Evolutionary conservation across 2,113 vertebrate species (phyloP), one percentile per base, ranked within the genome.

Genomic region (Labrus mixtus): DNA sequence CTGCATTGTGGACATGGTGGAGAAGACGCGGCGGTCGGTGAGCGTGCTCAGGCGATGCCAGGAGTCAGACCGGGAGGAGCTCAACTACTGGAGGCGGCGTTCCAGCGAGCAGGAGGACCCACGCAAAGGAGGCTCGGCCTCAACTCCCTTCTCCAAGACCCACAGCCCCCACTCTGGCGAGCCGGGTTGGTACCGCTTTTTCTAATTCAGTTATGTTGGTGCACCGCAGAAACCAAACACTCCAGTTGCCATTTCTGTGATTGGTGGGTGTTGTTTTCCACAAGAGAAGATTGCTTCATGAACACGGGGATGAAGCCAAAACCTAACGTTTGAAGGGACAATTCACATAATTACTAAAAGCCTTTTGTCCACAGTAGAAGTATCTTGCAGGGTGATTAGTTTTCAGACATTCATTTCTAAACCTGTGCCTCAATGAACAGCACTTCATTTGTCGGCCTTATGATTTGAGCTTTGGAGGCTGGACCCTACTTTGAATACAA

Each of bases 1-100:
- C 82, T 99, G 97, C 87, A 99, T 99, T 59, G 98, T 99, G 94
- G 98, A 99, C 93, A 99, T 99, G 97, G 98, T 99, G 90, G 98
- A 99, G 82, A 99, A 99, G 88, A 99, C 98, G 0, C 93, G 97
- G 59, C 94, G 98, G 41, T 99, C 98, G 0, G 97, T 99, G 92
- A 96, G 96, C 0, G 98, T 99, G 79, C 95, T 99, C 78, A 94
- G 97, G 29, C 95, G 98, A 76, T 99, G 98, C 86, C 98, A 99
- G 92, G 98, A 99, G 90, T 95, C 97, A 0, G 98, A 99, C 57
- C 95, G 97, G 0, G 97, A 99, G 56, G 98, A 99, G 77, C 96
- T 99, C 48, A 97, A 98, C 94, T 98, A 96, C 91, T 99, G 97
- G 97, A 95, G 97, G 86, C 87, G 97, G 54, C 93, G 97, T 1